phyloP scores from a whole-genome alignment of 2,113 vertebrate species.

The Rhynchopsitta pachyrhyncha region DNA sequence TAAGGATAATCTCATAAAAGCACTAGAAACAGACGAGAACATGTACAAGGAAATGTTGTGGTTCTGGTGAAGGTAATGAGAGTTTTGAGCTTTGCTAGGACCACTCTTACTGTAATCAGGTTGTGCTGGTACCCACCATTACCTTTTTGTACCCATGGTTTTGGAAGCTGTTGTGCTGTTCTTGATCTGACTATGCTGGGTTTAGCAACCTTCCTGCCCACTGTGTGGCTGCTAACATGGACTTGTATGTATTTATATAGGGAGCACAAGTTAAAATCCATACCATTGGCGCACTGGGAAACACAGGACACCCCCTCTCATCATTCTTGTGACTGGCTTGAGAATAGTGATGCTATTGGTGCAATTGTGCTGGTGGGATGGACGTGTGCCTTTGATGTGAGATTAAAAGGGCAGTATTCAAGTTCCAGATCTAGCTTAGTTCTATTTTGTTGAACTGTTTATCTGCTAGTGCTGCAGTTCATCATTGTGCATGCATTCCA shows the following conservation, averaged over 20 bases:
- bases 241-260: neutral
- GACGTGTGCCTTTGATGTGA: neutral
- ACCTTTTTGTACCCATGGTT: neutral
- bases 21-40: neutral
- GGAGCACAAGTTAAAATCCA: neutral
- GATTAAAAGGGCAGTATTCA: neutral
- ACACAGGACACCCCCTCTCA: neutral
- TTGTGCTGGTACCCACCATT: neutral
- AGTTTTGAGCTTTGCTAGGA: neutral
- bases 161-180: neutral
- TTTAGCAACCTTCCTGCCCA: neutral
- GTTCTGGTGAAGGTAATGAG: neutral
- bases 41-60: neutral
- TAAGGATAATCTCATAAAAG: neutral
- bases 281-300: neutral
- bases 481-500: fast-evolving
- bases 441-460: neutral
- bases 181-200: fast-evolving
- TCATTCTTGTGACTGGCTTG: neutral
- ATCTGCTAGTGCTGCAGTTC: neutral
- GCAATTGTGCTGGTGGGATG: neutral
- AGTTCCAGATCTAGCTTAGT: neutral
- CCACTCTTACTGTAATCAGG: neutral
- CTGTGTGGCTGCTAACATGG: neutral
- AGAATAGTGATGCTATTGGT: neutral